Percentiles rank a stretch among this genome's conserved stretches.
phyloP scores from a whole-genome alignment of 2,797 vertebrate species.

The Vireo griseus region DNA sequence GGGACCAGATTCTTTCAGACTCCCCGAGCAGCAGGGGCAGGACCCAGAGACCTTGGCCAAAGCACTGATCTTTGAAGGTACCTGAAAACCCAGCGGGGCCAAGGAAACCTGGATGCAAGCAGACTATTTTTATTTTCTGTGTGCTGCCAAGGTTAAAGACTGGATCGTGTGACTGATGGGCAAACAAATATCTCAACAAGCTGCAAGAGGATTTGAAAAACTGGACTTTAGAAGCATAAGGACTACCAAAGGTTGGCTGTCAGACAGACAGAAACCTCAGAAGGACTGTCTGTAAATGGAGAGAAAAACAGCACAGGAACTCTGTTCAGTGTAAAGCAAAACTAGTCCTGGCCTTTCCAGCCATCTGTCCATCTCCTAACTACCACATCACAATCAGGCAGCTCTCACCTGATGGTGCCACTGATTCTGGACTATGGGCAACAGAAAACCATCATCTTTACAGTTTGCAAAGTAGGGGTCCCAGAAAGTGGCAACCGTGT shows the following conservation, averaged over 20 bases:
- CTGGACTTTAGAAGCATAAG: neutral
- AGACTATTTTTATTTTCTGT: neutral
- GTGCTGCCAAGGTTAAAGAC: neutral
- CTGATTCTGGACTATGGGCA: neutral
- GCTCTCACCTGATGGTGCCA: neutral
- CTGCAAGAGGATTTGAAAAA: neutral
- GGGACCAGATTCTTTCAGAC: neutral
- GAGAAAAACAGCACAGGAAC: neutral
- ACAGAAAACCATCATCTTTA: neutral
- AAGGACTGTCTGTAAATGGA: neutral
- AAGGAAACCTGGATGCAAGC: neutral
- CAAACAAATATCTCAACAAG: neutral
- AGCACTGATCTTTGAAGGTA: neutral
- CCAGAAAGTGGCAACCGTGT: neutral
- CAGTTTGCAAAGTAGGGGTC: neutral
- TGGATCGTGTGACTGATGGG: rapidly evolving
- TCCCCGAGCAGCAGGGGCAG: neutral
- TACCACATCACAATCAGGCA: neutral
- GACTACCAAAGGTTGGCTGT: neutral
- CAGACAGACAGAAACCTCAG: neutral
- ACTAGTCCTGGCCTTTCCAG: neutral
- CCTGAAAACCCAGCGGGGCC: neutral
- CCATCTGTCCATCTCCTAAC: neutral
- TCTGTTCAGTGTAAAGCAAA: neutral
- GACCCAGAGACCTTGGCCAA: neutral